These are phyloP conservation scores for Drosophila fulvimacula DNA, from an alignment of 2,888 invertebrate species.

Conservation along the genomic window DNA sequence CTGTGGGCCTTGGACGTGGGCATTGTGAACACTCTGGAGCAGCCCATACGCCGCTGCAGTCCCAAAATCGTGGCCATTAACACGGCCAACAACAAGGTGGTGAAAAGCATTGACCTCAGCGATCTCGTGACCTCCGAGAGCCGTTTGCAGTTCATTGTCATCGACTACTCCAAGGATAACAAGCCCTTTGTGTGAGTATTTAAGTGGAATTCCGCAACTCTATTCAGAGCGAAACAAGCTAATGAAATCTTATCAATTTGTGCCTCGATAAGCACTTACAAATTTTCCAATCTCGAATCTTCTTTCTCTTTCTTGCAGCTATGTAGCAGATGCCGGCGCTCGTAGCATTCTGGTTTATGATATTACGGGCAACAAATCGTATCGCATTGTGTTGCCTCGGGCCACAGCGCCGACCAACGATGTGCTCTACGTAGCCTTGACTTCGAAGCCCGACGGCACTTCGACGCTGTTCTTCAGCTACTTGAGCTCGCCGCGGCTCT, in stretches of 20 bases:
- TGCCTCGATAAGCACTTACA: slow-evolving; percentile 14
- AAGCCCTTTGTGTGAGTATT: slow-evolving; percentile 84
- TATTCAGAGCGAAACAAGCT: background rate
- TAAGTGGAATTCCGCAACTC: background rate
- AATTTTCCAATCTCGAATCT: background rate
- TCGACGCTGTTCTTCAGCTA: slow-evolving; percentile 87
- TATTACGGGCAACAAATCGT: slow-evolving; percentile 85
- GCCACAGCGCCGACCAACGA: slow-evolving; percentile 86
- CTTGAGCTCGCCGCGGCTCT: slow-evolving; percentile 86
- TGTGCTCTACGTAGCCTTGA: slow-evolving; percentile 87
- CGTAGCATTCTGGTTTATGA: slow-evolving; percentile 86
- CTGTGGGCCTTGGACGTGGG: slow-evolving; percentile 88
- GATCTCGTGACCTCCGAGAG: slow-evolving; percentile 86
- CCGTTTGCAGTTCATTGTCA: slow-evolving; percentile 87
- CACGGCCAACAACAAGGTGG: slow-evolving; percentile 86
- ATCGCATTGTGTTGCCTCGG: slow-evolving; percentile 87
- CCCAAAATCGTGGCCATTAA: slow-evolving; percentile 88
- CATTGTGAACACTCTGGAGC: slow-evolving; percentile 87
- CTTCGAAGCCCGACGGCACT: slow-evolving; percentile 85
- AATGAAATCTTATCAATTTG: slow-evolving; percentile 25
- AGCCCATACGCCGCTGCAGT: slow-evolving; percentile 86
- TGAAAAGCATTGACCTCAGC: slow-evolving; percentile 87
- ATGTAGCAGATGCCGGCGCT: slow-evolving; percentile 84
- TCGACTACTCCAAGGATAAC: slow-evolving; percentile 86
- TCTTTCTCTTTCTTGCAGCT: slow-evolving; percentile 57